These are phyloP conservation scores for Dolichomitus sp. DNA, from an alignment of 2,888 invertebrate genomes.

Conservation along the genomic window DNA sequence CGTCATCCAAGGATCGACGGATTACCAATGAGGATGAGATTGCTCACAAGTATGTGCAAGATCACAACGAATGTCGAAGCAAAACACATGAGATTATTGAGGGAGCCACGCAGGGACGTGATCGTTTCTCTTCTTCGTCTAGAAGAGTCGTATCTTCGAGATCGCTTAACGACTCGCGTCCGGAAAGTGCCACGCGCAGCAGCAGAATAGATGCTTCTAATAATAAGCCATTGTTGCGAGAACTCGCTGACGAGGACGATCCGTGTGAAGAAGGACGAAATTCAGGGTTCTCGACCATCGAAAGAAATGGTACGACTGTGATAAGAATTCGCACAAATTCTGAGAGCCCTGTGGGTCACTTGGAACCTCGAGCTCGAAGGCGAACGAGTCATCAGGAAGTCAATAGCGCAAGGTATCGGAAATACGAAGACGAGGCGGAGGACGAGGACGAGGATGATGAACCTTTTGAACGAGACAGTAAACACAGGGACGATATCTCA, in stretches of 20 bases:
- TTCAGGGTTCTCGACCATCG: constrained; percentile 71
- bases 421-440: constrained; percentile 74
- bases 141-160: constrained; percentile 58
- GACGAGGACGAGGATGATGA: constrained; percentile 67
- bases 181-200: constrained; percentile 8
- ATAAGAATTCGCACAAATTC: constrained; percentile 77
- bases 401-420: constrained; percentile 67
- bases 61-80: constrained; percentile 71
- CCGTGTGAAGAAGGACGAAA: constrained; percentile 44
- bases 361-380: constrained; percentile 71
- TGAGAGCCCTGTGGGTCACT: constrained; percentile 64
- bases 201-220: not conserved
- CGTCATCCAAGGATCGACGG: constrained; percentile 49
- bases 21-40: constrained; percentile 63
- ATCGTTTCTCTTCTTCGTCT: constrained; percentile 59
- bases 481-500: constrained; percentile 50
- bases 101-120: constrained; percentile 37
- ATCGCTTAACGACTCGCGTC: constrained; percentile 59
- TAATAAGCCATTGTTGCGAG: constrained; percentile 33
- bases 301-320: constrained; percentile 79
- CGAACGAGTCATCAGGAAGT: constrained; percentile 70
- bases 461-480: constrained; percentile 37
- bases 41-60: constrained; percentile 74
- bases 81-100: constrained; percentile 23
- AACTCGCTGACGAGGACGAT: constrained; percentile 45